Conservation (phyloP, 2,797 vertebrate species). For the Myotis planiceps region DNA sequence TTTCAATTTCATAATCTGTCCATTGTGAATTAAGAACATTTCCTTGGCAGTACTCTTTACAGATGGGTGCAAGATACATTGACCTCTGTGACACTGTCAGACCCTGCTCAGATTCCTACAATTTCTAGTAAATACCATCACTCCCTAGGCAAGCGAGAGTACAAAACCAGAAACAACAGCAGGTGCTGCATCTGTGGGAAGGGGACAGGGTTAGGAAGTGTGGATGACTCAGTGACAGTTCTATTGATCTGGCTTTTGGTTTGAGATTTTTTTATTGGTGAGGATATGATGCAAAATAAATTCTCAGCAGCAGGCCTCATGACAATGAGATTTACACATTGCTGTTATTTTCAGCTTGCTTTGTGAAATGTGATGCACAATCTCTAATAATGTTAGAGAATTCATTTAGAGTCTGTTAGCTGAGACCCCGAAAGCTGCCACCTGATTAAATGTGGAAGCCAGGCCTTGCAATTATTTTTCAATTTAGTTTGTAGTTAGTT, state of each 20-base stretch:
- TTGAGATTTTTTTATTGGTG: neutral
- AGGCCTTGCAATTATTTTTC: conserved; percentile 50
- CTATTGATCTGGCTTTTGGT: conserved; percentile 13
- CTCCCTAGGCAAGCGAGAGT: neutral
- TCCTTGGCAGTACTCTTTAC: conserved; percentile 38
- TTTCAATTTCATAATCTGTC: conserved; percentile 44
- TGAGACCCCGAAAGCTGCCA: conserved; percentile 11
- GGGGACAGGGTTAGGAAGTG: conserved; percentile 26
- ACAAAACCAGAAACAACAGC: conserved; percentile 50
- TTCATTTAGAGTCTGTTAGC: conserved; percentile 56
- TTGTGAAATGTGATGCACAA: conserved; percentile 35
- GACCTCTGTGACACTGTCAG: conserved; percentile 51
- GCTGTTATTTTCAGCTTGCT: conserved; percentile 68
- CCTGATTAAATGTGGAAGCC: conserved; percentile 31
- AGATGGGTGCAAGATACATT: neutral
- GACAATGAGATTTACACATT: conserved; percentile 24
- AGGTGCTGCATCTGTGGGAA: conserved; percentile 55
- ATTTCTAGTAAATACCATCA: conserved; percentile 27
- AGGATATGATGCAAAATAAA: conserved; percentile 60
- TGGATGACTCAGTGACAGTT: conserved; percentile 66
- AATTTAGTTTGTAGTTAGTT: conserved; percentile 33
- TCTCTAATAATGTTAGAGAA: conserved; percentile 65
- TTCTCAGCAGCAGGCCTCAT: neutral
- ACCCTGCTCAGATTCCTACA: neutral
- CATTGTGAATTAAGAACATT: conserved; percentile 46